Conservation (phyloP, 1,140 invertebrate genomes). For the Aphidius gifuensis region DNA sequence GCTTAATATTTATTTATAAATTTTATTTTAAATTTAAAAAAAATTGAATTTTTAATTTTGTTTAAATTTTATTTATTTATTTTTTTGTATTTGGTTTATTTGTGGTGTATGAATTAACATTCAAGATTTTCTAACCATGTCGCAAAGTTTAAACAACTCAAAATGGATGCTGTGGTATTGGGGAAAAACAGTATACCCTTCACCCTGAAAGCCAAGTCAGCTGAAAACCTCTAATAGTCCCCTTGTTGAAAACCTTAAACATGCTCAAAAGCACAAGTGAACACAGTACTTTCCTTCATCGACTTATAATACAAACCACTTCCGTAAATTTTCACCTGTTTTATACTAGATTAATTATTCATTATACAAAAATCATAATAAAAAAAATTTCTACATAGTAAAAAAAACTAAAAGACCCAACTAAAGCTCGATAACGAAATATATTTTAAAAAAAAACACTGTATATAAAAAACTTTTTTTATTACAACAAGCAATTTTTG, state of each 20-base stretch:
- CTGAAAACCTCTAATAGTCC: constrained; percentile 51
- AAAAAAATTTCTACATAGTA: neutral
- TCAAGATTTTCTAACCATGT: constrained; percentile 28
- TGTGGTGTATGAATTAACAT: constrained; percentile 2
- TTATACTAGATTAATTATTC: neutral
- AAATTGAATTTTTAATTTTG: too few relatives aligned
- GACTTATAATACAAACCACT: constrained; percentile 25
- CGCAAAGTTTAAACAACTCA: constrained; percentile 48
- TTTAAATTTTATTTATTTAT: neutral
- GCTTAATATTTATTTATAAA: neutral
- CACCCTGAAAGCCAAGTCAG: constrained; percentile 38
- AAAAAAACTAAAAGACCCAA: neutral
- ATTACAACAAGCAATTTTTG: neutral
- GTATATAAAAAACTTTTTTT: neutral
- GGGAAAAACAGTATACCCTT: constrained; percentile 9
- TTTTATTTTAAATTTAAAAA: too few relatives aligned
- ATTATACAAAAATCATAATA: neutral
- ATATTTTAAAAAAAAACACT: neutral
- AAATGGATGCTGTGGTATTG: constrained; percentile 43
- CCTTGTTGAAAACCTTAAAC: constrained; percentile 9
- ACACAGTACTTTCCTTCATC: constrained; percentile 1
- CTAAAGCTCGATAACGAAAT: neutral
- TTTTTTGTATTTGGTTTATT: neutral
- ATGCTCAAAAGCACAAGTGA: constrained; percentile 11
- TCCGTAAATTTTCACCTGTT: constrained; percentile 14